These are phyloP conservation scores for Corythornis vintsioides DNA, from an alignment of 2,113 vertebrate species.

Conservation along the genomic window DNA sequence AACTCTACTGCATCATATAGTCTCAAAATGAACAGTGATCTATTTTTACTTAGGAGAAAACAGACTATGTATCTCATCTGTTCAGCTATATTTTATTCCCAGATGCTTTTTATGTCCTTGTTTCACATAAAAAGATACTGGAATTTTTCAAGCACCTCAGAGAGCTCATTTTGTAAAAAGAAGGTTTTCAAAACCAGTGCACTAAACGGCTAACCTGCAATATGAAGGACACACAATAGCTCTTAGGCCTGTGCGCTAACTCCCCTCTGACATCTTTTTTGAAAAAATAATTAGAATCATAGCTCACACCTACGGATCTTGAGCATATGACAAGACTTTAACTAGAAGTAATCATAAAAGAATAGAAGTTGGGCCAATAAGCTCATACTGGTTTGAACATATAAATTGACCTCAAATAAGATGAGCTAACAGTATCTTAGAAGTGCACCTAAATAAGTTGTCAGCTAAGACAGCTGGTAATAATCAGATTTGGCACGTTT, in stretches of 20 bases:
- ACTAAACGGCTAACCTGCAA: background rate
- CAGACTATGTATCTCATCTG: conserved; percentile 59
- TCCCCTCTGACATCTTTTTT: background rate
- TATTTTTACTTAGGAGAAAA: conserved; percentile 64
- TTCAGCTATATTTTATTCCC: conserved; percentile 60
- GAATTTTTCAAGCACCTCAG: conserved; percentile 20
- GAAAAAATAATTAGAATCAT: background rate
- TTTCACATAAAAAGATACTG: conserved; percentile 45
- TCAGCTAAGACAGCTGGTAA: background rate
- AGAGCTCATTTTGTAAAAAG: conserved; percentile 19
- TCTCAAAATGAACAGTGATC: conserved; percentile 66
- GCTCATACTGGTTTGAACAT: background rate
- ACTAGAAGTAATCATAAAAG: background rate
- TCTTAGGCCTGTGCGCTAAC: background rate
- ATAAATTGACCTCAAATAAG: background rate
- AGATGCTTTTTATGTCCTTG: conserved; percentile 58
- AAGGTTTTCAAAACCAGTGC: background rate
- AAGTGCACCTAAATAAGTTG: background rate
- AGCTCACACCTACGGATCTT: background rate
- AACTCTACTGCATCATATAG: conserved; percentile 36
- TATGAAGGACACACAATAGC: background rate
- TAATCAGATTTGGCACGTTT: background rate
- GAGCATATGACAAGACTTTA: background rate
- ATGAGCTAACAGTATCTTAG: background rate
- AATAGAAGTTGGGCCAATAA: background rate